phyloP scores from a whole-genome alignment of 1,140 invertebrate species.

The Drosophila albomicans region DNA sequence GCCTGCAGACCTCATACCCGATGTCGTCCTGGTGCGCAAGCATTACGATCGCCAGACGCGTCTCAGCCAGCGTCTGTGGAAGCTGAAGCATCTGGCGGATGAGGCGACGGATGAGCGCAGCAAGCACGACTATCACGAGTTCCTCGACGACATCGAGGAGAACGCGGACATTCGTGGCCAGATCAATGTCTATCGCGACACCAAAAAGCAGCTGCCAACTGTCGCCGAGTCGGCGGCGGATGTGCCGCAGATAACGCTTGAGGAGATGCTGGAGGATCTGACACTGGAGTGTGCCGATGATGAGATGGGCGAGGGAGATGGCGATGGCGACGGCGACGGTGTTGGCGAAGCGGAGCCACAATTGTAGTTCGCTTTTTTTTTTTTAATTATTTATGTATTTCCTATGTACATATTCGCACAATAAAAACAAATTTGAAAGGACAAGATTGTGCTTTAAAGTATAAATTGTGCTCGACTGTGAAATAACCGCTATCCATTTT shows the following conservation, averaged over 20 bases:
- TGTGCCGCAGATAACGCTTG: slow-evolving; percentile 94
- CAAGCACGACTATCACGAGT: slow-evolving; percentile 94
- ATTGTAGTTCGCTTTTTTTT: slow-evolving; percentile 29
- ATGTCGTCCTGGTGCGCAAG: slow-evolving; percentile 98
- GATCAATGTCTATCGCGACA: slow-evolving; percentile 96
- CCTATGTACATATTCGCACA: slow-evolving; percentile 18
- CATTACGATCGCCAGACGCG: slow-evolving; percentile 90
- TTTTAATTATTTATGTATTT: slow-evolving; percentile 39
- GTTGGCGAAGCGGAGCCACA: slow-evolving; percentile 40
- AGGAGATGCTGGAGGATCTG: slow-evolving; percentile 99
- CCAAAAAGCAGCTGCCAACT: slow-evolving; percentile 88
- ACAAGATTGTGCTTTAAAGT: too few relatives aligned
- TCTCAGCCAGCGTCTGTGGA: slow-evolving; percentile 94
- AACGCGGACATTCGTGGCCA: slow-evolving; percentile 94
- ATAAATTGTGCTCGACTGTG: too few relatives aligned
- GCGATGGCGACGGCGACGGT: not conserved
- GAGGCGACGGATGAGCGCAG: slow-evolving; percentile 89
- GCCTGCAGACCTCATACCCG: slow-evolving; percentile 90
- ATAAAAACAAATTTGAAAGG: slow-evolving; percentile 3
- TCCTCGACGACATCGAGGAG: slow-evolving; percentile 99
- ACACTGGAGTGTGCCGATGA: slow-evolving; percentile 89
- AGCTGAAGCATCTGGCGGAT: slow-evolving; percentile 93
- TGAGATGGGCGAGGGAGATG: slow-evolving; percentile 87
- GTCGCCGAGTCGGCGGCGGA: slow-evolving; percentile 87
- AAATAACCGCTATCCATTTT: too few relatives aligned